Conservation (phyloP, 2,797 vertebrate species). For the Micropoecilia bifurca region DNA sequence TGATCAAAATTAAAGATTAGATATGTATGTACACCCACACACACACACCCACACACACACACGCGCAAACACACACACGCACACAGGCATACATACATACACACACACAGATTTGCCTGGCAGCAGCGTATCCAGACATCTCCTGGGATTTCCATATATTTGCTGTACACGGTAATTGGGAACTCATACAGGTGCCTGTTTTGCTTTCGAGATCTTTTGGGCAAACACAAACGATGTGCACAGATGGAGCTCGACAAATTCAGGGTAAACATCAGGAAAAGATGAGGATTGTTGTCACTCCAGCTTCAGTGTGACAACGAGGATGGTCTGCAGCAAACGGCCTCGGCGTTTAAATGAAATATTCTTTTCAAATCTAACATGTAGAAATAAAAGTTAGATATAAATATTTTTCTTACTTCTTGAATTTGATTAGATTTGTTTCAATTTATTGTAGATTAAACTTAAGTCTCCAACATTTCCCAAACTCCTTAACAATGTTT, state of each 20-base stretch:
- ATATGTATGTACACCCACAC: conserved; percentile 31
- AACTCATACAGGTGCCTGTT: conserved; percentile 66
- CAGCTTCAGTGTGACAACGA: conserved; percentile 24
- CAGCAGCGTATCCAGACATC: conserved; percentile 61
- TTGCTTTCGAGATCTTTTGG: conserved; percentile 65
- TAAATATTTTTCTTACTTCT: not conserved
- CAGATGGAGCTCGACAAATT: conserved; percentile 66
- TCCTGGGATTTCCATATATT: conserved; percentile 64
- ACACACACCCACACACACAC: not conserved
- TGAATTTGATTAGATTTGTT: not conserved
- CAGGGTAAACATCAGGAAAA: conserved; percentile 50
- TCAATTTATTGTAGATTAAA: not conserved
- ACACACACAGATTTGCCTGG: conserved; percentile 6
- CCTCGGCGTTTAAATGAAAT: conserved; percentile 8
- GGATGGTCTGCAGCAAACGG: conserved; percentile 16
- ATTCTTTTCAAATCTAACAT: conserved; percentile 1
- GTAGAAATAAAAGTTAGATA: not conserved
- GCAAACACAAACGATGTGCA: conserved; percentile 68
- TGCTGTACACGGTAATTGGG: conserved; percentile 63
- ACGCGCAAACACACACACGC: not conserved
- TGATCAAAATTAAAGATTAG: conserved; percentile 81
- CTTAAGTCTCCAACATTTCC: not conserved
- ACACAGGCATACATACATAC: not conserved
- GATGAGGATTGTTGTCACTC: conserved; percentile 39
- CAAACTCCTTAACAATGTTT: not conserved